Percentiles rank a stretch among this genome's conserved stretches.
phyloP scores from a whole-genome alignment of 2,888 invertebrate genomes.

The Euzetes globulus region DNA sequence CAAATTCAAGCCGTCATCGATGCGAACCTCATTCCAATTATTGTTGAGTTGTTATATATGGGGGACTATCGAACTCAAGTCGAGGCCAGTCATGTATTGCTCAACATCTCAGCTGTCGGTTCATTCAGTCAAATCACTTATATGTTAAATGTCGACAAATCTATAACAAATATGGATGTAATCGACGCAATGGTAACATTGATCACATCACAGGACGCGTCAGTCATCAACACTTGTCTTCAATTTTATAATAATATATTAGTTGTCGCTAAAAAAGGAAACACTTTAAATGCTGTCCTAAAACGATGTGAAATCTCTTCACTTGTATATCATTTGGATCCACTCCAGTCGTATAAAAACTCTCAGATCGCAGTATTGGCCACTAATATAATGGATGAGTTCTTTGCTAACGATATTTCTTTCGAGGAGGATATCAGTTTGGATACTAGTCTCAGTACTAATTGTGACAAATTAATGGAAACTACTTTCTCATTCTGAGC shows the following conservation, averaged over 20 bases:
- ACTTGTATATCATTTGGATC: not conserved
- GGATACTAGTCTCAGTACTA: not conserved
- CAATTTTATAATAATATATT: conserved; percentile 13
- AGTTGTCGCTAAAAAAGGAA: not conserved
- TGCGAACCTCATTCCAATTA: not conserved
- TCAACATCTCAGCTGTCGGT: not conserved
- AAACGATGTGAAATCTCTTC: not conserved
- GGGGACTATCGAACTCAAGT: conserved; percentile 3
- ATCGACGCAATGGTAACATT: conserved; percentile 3
- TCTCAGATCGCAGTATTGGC: not conserved
- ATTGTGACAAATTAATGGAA: not conserved
- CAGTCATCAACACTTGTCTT: not conserved
- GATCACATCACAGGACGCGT: not conserved
- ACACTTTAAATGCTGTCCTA: not conserved
- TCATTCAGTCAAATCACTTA: not conserved
- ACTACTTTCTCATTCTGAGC: not conserved
- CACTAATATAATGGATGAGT: conserved; percentile 10
- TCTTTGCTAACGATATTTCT: not conserved
- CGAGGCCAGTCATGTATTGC: conserved; percentile 3
- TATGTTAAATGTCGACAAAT: not conserved
- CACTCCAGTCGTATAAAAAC: not conserved
- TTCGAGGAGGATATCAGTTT: not conserved
- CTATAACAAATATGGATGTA: not conserved
- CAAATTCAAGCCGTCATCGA: conserved; percentile 22
- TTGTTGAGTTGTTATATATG: conserved; percentile 4